Conservation (phyloP, 2,113 vertebrate species). For the Tylochromis polylepis region DNA sequence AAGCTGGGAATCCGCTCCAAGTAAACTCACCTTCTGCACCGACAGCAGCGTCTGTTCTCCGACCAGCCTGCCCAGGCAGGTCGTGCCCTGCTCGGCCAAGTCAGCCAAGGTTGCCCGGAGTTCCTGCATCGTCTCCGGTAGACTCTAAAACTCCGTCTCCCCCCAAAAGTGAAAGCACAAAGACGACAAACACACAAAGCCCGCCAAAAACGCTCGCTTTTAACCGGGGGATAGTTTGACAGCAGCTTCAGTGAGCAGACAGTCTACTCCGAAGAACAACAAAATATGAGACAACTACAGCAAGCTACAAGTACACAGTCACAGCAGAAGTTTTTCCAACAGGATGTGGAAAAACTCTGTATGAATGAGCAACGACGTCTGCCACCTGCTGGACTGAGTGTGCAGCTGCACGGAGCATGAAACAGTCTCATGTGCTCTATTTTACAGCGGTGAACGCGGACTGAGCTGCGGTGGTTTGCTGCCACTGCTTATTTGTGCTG, state of each 20-base stretch:
- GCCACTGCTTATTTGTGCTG: fast-evolving
- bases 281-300: background rate
- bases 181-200: background rate
- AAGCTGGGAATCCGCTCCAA: background rate
- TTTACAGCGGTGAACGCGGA: background rate
- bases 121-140: conserved; percentile 7
- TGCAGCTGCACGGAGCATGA: background rate
- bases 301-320: background rate
- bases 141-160: background rate
- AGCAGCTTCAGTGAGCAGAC: no score
- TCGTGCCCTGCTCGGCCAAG: conserved; percentile 32
- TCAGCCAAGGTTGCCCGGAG: conserved; percentile 10
- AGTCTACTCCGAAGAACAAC: background rate
- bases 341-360: conserved; percentile 9
- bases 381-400: conserved; percentile 4
- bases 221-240: background rate
- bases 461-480: background rate
- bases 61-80: conserved; percentile 33
- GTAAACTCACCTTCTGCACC: conserved; percentile 44
- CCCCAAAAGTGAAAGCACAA: background rate
- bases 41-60: conserved; percentile 49
- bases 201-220: background rate
- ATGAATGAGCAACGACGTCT: background rate
- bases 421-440: background rate
- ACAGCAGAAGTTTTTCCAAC: background rate